Conservation (phyloP, 2,113 vertebrate species). For the Marmota flaviventris region DNA sequence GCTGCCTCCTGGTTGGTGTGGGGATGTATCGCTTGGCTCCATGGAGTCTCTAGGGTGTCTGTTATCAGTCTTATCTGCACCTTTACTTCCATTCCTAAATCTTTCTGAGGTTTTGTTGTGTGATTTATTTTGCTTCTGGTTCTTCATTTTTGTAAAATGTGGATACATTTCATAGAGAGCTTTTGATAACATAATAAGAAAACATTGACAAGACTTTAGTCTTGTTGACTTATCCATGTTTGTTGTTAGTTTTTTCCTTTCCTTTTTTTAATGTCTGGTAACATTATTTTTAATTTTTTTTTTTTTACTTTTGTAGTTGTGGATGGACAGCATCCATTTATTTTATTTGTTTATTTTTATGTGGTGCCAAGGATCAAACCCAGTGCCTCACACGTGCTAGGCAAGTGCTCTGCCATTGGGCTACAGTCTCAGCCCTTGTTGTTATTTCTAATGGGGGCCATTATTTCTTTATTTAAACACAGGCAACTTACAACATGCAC, state of each 20-base stretch:
- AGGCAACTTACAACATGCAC: constrained; percentile 1
- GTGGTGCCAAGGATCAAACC: too few species aligned
- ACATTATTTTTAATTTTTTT: too few species aligned
- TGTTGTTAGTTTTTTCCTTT: constrained; percentile 22
- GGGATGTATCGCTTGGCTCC: background rate
- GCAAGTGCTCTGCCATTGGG: too few species aligned
- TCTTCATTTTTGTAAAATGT: constrained; percentile 44
- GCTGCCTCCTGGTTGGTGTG: background rate
- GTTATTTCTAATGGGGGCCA: constrained; percentile 33
- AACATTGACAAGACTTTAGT: constrained; percentile 38
- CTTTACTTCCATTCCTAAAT: background rate
- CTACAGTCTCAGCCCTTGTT: background rate
- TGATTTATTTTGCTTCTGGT: constrained; percentile 37
- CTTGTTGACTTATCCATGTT: constrained; percentile 6
- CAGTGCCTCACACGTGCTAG: too few species aligned
- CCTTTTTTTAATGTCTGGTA: too few species aligned
- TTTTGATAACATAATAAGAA: constrained; percentile 45
- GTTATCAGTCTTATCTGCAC: background rate
- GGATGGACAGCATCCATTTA: too few species aligned
- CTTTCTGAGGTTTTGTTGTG: background rate
- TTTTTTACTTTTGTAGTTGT: too few species aligned
- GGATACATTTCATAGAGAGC: constrained; percentile 5
- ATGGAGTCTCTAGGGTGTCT: background rate
- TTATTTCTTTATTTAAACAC: constrained; percentile 43
- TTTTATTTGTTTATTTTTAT: too few species aligned